Base-by-base conservation (phyloP, 1,140 invertebrate genomes). In the Zophobas atratus region DNA sequence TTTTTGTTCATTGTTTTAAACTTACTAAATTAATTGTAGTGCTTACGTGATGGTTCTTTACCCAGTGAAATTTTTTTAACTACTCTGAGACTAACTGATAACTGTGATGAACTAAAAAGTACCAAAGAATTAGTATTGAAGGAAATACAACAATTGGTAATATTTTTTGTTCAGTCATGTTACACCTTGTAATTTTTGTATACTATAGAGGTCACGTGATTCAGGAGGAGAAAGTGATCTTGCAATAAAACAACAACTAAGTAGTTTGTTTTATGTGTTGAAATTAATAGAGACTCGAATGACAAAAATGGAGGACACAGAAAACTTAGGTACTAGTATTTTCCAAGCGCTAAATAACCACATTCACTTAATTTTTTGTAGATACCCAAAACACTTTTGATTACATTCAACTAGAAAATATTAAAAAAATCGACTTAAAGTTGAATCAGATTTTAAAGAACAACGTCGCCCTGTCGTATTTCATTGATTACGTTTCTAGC, bases 181-280 rank as follows among this genome's bases (percentile, higher is more conserved):
- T 57, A 20, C 43, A 41, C 8, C 2, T 70, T 46, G 41, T 63
- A 46, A 60, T 35, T 32, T 3, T 20, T 55, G 43, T 56, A 48
- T 46, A 67, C 82, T 82, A 85, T 84, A 93, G 90, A 90, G 95
- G 84, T 96, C 95, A 1, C 91, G 92, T 84, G 96, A 97, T 86
- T 93, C 92, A 36, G 95, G 94, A 0, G 94, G 94, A 2, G 94
- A 95, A 80, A 94, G 95, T 87, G 95, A 96, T 85, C 85, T 94
- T 38, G 89, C 91, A 41, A 93, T 97, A 38, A 96, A 97, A 83
- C 95, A 96, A 81, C 96, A 97, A 85, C 85, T 98, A n/a, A 95
- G 94, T 51, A 97, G 95, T 85, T 88, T 98, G 48, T 88, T 92
- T 70, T 98, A 95, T 88, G 90, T 98, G 1, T 90, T 92, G 71